A percentile compares a stretch with the other conserved stretches of the same genome.
Conservation (phyloP, 2,113 vertebrate species). For the Tupaia chinensis region DNA sequence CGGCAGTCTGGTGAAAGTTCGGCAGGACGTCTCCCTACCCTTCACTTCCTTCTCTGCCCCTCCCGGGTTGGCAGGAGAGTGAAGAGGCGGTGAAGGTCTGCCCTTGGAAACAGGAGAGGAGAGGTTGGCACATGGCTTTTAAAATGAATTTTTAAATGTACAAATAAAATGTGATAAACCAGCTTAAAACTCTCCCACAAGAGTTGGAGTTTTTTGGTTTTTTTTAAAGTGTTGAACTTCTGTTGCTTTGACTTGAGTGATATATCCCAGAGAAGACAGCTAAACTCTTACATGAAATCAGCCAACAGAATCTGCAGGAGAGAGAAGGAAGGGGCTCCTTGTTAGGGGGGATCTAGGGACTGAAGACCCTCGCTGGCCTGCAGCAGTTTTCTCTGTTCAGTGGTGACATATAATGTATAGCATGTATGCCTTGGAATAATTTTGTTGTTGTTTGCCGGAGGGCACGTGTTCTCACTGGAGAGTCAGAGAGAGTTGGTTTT, state of each 20-base stretch:
- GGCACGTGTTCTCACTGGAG: no score
- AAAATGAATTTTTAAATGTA: background rate
- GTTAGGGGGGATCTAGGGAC: background rate
- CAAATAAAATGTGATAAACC: background rate
- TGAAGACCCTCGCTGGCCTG: background rate
- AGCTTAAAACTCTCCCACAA: background rate
- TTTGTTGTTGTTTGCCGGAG: background rate
- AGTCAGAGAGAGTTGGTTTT: background rate
- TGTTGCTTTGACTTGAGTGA: conserved; percentile 17
- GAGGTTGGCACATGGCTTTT: background rate
- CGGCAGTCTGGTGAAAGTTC: background rate
- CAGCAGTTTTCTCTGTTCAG: background rate
- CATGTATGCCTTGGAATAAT: background rate
- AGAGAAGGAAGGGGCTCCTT: background rate
- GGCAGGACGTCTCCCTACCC: background rate
- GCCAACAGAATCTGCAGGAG: background rate
- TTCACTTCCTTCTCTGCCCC: background rate
- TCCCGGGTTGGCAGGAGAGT: background rate
- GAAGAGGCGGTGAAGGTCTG: no score
- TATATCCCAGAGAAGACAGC: background rate
- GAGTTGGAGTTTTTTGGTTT: background rate
- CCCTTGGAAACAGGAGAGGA: background rate
- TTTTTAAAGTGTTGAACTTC: background rate
- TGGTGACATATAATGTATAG: background rate
- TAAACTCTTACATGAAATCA: background rate